A percentile compares a stretch with the other conserved stretches of the same genome.
phyloP scores from a whole-genome alignment of 2,113 vertebrate genomes.

The Poeciliopsis prolifica region DNA sequence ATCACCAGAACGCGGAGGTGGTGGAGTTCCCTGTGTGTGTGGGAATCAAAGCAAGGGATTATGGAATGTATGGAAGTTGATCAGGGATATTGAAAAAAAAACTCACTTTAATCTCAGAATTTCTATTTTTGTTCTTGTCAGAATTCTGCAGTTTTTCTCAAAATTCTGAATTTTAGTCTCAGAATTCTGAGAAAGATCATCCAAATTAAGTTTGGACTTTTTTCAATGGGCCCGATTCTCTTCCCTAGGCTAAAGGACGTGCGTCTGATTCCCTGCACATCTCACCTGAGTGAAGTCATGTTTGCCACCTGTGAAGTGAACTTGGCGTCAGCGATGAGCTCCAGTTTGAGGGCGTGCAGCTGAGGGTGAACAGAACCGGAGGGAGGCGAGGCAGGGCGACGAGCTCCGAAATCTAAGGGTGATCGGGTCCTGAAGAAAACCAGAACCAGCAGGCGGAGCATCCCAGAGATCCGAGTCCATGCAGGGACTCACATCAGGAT shows the following conservation, averaged over 20 bases:
- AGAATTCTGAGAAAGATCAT: too few relatives aligned
- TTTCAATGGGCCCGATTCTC: too few relatives aligned
- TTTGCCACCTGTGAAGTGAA: slow-evolving; percentile 75
- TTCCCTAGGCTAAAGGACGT: neutral
- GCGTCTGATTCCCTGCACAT: neutral
- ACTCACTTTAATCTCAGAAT: too few relatives aligned
- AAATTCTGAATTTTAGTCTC: too few relatives aligned
- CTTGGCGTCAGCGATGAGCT: slow-evolving; percentile 76
- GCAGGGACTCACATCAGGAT: slow-evolving; percentile 50
- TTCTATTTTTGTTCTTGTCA: too few relatives aligned
- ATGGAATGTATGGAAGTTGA: too few relatives aligned
- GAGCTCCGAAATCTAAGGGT: slow-evolving; percentile 45
- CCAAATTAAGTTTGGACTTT: too few relatives aligned
- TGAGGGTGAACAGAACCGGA: slow-evolving; percentile 75
- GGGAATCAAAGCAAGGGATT: neutral
- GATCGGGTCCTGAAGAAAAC: slow-evolving; percentile 35
- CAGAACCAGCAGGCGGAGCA: slow-evolving; percentile 9
- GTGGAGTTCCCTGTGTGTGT: slow-evolving; percentile 76
- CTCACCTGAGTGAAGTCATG: slow-evolving; percentile 77
- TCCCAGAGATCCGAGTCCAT: slow-evolving; percentile 38
- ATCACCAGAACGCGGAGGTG: slow-evolving; percentile 76
- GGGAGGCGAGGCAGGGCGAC: slow-evolving; percentile 80
- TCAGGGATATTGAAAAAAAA: too few relatives aligned
- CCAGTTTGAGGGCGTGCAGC: slow-evolving; percentile 80
- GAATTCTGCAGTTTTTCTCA: too few relatives aligned